Percentiles rank a stretch among this genome's conserved stretches.
phyloP scores from a whole-genome alignment of 1,140 invertebrate species.

The Drosophila parvula region DNA sequence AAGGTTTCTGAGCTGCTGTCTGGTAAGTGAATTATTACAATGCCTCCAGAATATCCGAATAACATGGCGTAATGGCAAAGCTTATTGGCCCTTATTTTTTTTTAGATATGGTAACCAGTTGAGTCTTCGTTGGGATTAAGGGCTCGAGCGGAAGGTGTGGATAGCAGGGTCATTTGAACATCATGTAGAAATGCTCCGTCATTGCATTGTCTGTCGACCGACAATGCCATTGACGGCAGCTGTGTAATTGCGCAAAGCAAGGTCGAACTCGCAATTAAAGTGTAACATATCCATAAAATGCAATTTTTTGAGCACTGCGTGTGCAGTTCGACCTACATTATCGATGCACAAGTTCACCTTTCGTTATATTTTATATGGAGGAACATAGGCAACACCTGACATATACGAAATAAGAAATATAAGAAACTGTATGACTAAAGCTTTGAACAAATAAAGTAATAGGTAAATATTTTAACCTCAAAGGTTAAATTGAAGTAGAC shows the following conservation, averaged over 20 bases:
- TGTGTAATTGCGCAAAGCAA: background rate
- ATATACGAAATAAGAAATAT: too few relatives aligned
- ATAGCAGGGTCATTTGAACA: background rate
- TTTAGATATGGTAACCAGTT: background rate
- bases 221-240: background rate
- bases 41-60: background rate
- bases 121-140: background rate
- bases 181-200: background rate
- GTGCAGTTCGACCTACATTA: background rate
- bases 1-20: background rate
- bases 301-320: background rate
- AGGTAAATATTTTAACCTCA: too few relatives aligned
- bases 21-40: constrained; percentile 5
- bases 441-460: too few relatives aligned
- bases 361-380: background rate
- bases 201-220: background rate
- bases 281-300: background rate
- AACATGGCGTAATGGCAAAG: background rate
- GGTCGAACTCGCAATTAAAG: background rate
- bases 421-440: too few relatives aligned
- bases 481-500: too few relatives aligned
- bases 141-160: background rate
- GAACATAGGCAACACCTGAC: background rate
- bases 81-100: background rate
- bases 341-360: background rate